Conservation (phyloP, 1,140 invertebrate species). For the Psilanteris sp. region DNA sequence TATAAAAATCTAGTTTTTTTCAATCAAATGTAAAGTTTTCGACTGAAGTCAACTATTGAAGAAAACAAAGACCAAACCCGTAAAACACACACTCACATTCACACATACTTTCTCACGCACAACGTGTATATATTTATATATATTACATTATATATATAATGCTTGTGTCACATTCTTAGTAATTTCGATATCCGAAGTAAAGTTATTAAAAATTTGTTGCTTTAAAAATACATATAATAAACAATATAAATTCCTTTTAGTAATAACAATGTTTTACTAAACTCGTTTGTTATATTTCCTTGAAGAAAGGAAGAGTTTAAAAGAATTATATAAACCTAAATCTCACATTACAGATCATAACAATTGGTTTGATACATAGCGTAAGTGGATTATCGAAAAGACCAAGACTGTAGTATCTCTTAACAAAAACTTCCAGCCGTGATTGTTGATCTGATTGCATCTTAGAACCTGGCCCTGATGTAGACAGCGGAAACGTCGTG, state of each 20-base stretch:
- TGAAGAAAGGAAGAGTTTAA: too few species aligned
- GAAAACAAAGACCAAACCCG: conserved; percentile 10
- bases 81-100: conserved; percentile 24
- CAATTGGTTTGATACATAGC: too few species aligned
- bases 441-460: conserved; percentile 38
- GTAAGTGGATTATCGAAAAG: conserved; percentile 27
- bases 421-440: conserved; percentile 48
- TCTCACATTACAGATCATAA: too few species aligned
- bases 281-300: too few species aligned
- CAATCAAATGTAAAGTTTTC: conserved; percentile 12
- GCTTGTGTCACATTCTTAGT: conserved; percentile 39
- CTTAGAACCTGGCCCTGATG: conserved; percentile 91
- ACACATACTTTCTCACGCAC: conserved; percentile 35
- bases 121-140: conserved; percentile 55
- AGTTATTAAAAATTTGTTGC: neutral
- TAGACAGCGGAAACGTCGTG: conserved; percentile 96
- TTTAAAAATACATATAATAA: too few species aligned
- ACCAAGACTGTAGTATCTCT: conserved; percentile 44
- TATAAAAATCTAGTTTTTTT: too few species aligned
- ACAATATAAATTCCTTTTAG: too few species aligned
- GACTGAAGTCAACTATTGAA: neutral
- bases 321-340: too few species aligned
- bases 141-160: conserved; percentile 58
- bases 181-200: conserved; percentile 8
- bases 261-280: too few species aligned